These are phyloP conservation scores for Mastomys coucha DNA, from an alignment of 2,113 vertebrate species.

Conservation along the genomic window DNA sequence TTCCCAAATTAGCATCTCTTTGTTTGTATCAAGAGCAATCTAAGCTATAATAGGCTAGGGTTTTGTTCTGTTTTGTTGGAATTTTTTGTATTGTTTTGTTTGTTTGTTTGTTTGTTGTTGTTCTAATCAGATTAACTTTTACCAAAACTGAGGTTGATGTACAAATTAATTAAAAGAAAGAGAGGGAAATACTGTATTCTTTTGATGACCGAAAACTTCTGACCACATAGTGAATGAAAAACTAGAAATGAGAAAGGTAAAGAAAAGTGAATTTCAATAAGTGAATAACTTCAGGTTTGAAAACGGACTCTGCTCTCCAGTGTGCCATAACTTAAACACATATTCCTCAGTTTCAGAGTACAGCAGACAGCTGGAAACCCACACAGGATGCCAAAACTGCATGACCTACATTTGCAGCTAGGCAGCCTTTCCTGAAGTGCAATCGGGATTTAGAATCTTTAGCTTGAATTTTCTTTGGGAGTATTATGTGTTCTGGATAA, in stretches of 20 bases:
- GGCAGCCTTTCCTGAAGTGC: conserved; percentile 74
- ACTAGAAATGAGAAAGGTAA: conserved; percentile 58
- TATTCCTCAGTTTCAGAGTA: conserved; percentile 61
- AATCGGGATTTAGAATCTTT: conserved; percentile 73
- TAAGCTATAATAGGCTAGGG: not conserved
- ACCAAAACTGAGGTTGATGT: not conserved
- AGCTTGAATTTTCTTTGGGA: conserved; percentile 66
- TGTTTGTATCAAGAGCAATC: not conserved
- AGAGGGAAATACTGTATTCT: conserved; percentile 38
- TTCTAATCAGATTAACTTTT: conserved; percentile 20
- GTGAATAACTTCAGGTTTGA: not conserved
- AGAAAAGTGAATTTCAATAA: conserved; percentile 58
- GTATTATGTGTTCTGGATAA: conserved; percentile 69
- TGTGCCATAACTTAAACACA: not conserved
- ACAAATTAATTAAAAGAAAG: conserved; percentile 42
- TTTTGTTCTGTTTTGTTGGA: not conserved
- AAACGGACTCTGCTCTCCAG: conserved; percentile 26
- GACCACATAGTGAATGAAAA: conserved; percentile 47
- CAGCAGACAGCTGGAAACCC: conserved; percentile 77
- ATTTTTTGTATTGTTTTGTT: not conserved
- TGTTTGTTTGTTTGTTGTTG: not conserved
- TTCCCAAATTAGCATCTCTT: not conserved
- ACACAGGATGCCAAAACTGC: conserved; percentile 62
- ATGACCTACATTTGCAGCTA: conserved; percentile 71
- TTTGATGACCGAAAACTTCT: conserved; percentile 22